Base-by-base conservation (phyloP, 2,113 vertebrate species). In the Entelurus aequoreus region DNA sequence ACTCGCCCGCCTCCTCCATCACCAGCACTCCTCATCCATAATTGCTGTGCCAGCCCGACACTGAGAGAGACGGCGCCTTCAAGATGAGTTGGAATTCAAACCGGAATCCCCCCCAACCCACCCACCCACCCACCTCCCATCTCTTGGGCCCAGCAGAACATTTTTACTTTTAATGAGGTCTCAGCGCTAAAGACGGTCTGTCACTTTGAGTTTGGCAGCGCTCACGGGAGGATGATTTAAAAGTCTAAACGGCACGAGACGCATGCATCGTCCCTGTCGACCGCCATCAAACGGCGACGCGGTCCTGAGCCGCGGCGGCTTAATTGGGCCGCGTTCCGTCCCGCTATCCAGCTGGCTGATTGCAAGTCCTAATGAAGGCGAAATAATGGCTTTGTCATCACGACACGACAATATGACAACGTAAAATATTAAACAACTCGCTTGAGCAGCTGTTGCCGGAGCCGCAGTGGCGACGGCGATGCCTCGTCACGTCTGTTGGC, bases 351-450 rank as follows among this genome's bases (percentile, higher is more conserved):
- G 76, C 74, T 82, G 78, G 69, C 66, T 72, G 71, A 64, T 68
- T 65, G 73, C 69, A 14, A 75, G 68, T 62, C 57, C 63, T 83
- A 85, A 85, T 81, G 82, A 82, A 75, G 28, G 44, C 62, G 74
- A 62, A 82, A 76, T 74, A 84, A 82, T 71, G 71, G 35, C 69
- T 73, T 62, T 38, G 70, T 75, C 64, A 62, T 62, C 57, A 2
- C 10, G 64, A 68, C 63, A 63, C 61, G 69, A 51, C 16, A 6
- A 7, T 1, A 19, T 62, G 76, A 77, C 69, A 66, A 73, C 69
- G 81, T 87, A 77, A 88, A 82, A 88, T 81, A 84, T 86, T 73
- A 78, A 84, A 74, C 71, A 73, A 79, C 69, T 80, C 72, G 65
- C 77, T 78, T 61, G 76, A 77, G 71, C 84, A 84, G 81, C 84